Evolutionary conservation across 2,113 vertebrate genomes (phyloP).

Genomic region (Nannospalax galili): DNA sequence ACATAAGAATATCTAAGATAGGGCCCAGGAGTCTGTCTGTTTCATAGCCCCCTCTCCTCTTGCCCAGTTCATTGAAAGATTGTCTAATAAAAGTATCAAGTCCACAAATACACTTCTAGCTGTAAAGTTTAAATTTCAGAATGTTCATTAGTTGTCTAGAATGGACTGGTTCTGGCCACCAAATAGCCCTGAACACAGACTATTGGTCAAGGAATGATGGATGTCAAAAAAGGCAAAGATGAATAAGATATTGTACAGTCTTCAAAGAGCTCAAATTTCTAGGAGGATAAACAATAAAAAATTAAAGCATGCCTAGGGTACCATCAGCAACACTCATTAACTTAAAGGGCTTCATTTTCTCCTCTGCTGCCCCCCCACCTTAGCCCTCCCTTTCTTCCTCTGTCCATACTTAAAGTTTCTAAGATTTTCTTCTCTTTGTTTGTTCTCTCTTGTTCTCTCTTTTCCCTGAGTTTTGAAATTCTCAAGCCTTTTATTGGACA

Average conservation of each 20-base stretch:
- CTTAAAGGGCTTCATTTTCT: slow-evolving; percentile 10
- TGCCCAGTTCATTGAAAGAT: not conserved
- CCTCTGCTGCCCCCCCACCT: not conserved
- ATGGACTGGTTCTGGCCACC: slow-evolving; percentile 28
- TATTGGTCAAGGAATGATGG: not conserved
- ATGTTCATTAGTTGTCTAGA: not conserved
- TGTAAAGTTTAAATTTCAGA: slow-evolving; percentile 30
- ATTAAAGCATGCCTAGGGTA: not conserved
- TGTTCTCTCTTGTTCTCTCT: not conserved
- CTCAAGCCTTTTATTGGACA: not conserved
- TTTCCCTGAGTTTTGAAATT: not conserved
- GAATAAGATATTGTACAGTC: not conserved
- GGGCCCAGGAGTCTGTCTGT: not conserved
- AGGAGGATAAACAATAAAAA: not conserved
- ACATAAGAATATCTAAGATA: not conserved
- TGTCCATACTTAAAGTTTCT: not conserved
- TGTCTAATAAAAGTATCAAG: slow-evolving; percentile 21
- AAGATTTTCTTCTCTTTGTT: not conserved
- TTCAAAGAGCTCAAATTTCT: not conserved
- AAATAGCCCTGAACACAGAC: slow-evolving; percentile 54
- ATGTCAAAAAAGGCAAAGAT: not conserved
- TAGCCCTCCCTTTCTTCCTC: not conserved
- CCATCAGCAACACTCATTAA: not conserved
- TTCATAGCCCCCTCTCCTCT: slow-evolving; percentile 7
- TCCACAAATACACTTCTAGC: not conserved